These are phyloP conservation scores for Opisthograptis luteolata DNA, from an alignment of 2,888 invertebrate species.

Conservation along the genomic window DNA sequence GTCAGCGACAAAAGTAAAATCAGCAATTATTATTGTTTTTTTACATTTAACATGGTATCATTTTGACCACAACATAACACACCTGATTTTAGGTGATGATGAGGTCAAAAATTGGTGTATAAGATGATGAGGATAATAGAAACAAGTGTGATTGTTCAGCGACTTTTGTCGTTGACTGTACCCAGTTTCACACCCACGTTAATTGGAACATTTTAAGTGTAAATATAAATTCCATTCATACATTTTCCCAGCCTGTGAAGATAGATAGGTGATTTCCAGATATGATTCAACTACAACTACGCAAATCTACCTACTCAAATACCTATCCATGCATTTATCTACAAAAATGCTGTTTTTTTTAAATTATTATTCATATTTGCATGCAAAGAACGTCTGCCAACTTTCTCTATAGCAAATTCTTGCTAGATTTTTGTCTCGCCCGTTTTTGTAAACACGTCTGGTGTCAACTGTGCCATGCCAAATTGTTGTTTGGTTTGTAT, in stretches of 20 bases:
- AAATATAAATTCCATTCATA: not conserved
- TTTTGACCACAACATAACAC: too few relatives aligned
- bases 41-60: too few relatives aligned
- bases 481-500: not conserved
- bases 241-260: not conserved
- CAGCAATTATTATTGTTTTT: too few relatives aligned
- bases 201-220: not conserved
- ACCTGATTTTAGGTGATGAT: too few relatives aligned
- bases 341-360: constrained; percentile 2
- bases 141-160: too few relatives aligned
- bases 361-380: not conserved
- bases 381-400: constrained; percentile 13
- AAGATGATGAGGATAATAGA: too few relatives aligned
- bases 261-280: not conserved
- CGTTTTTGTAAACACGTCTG: constrained; percentile 16
- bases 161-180: too few relatives aligned
- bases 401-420: constrained; percentile 13
- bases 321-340: constrained; percentile 1
- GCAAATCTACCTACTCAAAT: constrained; percentile 5
- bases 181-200: not conserved
- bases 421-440: constrained; percentile 3
- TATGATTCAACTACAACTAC: not conserved
- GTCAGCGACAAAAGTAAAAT: too few relatives aligned
- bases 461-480: not conserved
- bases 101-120: too few relatives aligned